phyloP scores from a whole-genome alignment of 1,140 invertebrate genomes.

The Cyphomyrmex costatus region DNA sequence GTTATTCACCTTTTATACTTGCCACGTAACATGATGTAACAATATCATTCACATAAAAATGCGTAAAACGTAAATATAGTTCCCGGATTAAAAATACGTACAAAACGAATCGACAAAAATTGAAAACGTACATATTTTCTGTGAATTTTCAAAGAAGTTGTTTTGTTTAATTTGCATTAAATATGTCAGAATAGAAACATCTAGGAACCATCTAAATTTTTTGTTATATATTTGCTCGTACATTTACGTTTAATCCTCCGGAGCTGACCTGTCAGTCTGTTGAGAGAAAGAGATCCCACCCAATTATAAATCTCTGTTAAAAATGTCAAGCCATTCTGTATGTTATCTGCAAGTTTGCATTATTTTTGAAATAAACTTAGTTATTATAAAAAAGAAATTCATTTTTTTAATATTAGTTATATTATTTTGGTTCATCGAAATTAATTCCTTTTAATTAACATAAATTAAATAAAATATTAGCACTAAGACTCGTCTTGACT shows the following conservation, averaged over 20 bases:
- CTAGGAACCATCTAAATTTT: neutral
- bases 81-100: neutral
- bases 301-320: no score
- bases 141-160: neutral
- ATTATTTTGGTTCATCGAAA: no score
- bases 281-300: no score
- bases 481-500: no score
- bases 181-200: neutral
- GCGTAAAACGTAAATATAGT: neutral
- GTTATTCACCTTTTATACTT: neutral
- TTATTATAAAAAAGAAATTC: no score
- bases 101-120: neutral
- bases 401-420: no score
- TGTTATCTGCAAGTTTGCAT: no score
- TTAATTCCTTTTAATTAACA: no score
- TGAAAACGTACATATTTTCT: neutral
- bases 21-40: neutral
- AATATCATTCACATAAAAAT: neutral
- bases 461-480: no score
- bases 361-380: no score
- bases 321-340: no score
- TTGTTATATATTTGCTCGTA: neutral
- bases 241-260: neutral
- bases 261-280: no score
- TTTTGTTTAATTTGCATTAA: slow-evolving; percentile 2